These are phyloP conservation scores for Oryctes rhinoceros DNA, from an alignment of 1,140 invertebrate genomes.

Conservation along the genomic window DNA sequence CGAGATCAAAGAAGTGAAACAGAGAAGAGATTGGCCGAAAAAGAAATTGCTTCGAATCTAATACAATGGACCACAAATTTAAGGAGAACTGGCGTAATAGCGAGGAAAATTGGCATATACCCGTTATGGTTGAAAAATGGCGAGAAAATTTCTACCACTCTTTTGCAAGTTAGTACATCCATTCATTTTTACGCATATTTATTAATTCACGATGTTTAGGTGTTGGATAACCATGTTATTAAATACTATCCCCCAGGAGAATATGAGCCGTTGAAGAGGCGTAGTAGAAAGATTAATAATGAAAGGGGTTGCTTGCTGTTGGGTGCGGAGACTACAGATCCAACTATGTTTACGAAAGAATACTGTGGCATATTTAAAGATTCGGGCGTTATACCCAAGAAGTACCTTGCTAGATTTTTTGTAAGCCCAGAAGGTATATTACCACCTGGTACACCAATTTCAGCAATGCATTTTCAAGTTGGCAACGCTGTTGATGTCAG, in stretches of 20 bases:
- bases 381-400: slow-evolving; percentile 90
- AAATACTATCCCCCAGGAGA: slow-evolving; percentile 88
- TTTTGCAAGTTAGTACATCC: slow-evolving; percentile 78
- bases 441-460: slow-evolving; percentile 88
- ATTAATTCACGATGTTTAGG: slow-evolving; percentile 63
- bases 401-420: slow-evolving; percentile 82
- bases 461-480: slow-evolving; percentile 87
- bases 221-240: slow-evolving; percentile 96
- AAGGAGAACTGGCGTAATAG: slow-evolving; percentile 85
- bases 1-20: slow-evolving; percentile 68
- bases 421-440: slow-evolving; percentile 88
- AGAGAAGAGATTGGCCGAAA: slow-evolving; percentile 59
- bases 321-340: slow-evolving; percentile 90
- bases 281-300: slow-evolving; percentile 57
- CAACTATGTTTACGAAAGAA: slow-evolving; percentile 84
- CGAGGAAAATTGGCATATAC: slow-evolving; percentile 91
- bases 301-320: slow-evolving; percentile 80
- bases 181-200: not conserved
- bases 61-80: slow-evolving; percentile 72
- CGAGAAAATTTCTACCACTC: slow-evolving; percentile 76
- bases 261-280: slow-evolving; percentile 68
- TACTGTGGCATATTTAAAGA: slow-evolving; percentile 89
- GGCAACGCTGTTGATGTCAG: slow-evolving; percentile 91
- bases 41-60: slow-evolving; percentile 63
- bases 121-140: slow-evolving; percentile 93